Evolutionary conservation across 2,113 vertebrate genomes (phyloP).

Genomic region (Fulica atra): DNA sequence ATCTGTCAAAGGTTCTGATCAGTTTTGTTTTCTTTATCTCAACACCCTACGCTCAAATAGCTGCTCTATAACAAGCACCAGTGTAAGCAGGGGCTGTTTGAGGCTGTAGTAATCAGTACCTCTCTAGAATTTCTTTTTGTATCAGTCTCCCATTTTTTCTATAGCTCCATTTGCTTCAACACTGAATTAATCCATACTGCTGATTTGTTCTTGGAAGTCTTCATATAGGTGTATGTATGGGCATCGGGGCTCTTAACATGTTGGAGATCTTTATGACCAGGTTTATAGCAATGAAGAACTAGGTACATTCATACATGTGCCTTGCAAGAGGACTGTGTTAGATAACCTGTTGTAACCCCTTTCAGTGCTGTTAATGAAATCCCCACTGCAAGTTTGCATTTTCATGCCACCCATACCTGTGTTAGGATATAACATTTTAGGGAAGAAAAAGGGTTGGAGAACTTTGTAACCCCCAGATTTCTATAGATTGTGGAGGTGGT

Average conservation of each 20-base stretch:
- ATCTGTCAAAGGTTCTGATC: neutral
- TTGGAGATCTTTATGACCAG: neutral
- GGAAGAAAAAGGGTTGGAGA: neutral
- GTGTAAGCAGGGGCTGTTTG: neutral
- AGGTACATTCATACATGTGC: neutral
- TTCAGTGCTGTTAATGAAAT: neutral
- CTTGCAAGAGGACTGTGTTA: neutral
- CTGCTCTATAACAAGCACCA: neutral
- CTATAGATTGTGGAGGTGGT: neutral
- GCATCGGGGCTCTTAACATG: neutral
- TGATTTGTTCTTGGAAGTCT: neutral
- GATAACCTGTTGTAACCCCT: neutral
- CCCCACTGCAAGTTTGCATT: neutral
- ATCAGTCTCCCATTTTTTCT: neutral
- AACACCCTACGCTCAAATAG: neutral
- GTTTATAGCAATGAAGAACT: neutral
- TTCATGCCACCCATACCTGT: fast-evolving
- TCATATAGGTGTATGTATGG: neutral
- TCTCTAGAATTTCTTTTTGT: neutral
- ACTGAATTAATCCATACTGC: neutral
- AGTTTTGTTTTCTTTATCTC: neutral
- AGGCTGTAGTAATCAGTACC: neutral
- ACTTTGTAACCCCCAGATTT: neutral
- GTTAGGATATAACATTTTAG: neutral
- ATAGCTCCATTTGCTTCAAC: neutral